Conservation (phyloP, 2,113 vertebrate species). For the Coturnix japonica region DNA sequence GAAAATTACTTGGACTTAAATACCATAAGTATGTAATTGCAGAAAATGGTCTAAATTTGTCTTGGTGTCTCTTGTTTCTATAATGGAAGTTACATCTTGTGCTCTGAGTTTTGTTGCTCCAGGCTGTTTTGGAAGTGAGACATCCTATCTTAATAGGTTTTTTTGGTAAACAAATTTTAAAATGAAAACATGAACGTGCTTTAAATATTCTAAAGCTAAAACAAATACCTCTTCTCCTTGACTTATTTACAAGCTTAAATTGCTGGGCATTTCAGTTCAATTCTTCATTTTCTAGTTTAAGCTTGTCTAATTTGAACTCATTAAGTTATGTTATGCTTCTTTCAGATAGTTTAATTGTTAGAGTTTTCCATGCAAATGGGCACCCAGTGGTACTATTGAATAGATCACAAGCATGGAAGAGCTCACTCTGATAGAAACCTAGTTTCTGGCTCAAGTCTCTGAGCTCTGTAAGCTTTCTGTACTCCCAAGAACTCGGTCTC, state of each 20-base stretch:
- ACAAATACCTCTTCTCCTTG: not conserved
- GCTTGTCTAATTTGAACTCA: not conserved
- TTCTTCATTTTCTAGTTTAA: conserved; percentile 10
- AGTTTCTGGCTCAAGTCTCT: not conserved
- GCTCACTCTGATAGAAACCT: not conserved
- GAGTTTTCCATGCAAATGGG: not conserved
- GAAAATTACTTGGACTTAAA: conserved; percentile 42
- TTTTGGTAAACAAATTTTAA: conserved; percentile 55
- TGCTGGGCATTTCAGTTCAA: conserved; percentile 4
- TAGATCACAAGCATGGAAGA: not conserved
- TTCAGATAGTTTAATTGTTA: not conserved
- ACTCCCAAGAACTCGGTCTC: not conserved
- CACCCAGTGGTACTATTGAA: not conserved
- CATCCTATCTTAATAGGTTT: conserved; percentile 18
- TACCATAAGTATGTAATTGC: not conserved
- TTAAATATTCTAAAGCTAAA: conserved; percentile 18
- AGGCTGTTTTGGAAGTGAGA: conserved; percentile 55
- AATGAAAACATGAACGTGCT: not conserved
- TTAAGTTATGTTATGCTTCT: not conserved
- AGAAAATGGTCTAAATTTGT: conserved; percentile 3
- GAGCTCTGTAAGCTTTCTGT: not conserved
- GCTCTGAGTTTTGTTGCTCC: conserved; percentile 41
- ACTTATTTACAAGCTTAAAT: not conserved
- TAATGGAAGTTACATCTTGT: conserved; percentile 2
- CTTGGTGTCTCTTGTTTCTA: conserved; percentile 44